phyloP scores from a whole-genome alignment of 2,797 vertebrate species.

The Poeciliopsis turneri region DNA sequence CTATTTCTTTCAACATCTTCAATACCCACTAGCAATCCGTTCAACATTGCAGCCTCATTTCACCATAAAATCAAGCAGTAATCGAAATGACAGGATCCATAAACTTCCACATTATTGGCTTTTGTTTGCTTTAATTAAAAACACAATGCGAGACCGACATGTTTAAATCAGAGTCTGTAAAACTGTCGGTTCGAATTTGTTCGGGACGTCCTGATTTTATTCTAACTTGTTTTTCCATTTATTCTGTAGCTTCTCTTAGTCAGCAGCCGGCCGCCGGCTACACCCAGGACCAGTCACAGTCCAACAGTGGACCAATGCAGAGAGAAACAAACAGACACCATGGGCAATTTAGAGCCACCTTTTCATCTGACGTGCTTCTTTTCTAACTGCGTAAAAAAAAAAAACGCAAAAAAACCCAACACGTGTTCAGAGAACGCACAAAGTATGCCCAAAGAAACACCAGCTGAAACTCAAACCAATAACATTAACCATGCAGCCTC shows the following conservation, averaged over 20 bases:
- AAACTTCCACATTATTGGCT: not conserved
- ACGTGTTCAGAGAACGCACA: not conserved
- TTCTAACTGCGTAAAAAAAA: not conserved
- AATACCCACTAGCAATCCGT: not conserved
- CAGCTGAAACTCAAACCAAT: not conserved
- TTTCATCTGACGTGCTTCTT: not conserved
- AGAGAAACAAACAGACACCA: not conserved
- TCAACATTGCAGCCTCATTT: not conserved
- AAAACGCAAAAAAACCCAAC: not conserved
- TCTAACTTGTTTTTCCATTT: not conserved
- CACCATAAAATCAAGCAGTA: not conserved
- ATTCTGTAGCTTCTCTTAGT: not conserved
- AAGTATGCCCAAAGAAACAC: not conserved
- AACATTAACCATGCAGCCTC: not conserved
- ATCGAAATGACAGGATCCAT: not conserved
- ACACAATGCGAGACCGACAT: not conserved
- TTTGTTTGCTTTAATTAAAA: constrained; percentile 2
- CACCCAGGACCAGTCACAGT: not conserved
- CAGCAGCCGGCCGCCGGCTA: not conserved
- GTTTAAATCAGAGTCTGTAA: constrained; percentile 1
- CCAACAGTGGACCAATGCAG: not conserved
- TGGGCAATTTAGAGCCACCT: not conserved
- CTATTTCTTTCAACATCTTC: not conserved
- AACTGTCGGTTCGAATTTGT: not conserved
- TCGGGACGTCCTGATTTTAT: not conserved